These are phyloP conservation scores for Zenarchopterus dispar DNA, from an alignment of 2,797 vertebrate genomes.

Conservation along the genomic window DNA sequence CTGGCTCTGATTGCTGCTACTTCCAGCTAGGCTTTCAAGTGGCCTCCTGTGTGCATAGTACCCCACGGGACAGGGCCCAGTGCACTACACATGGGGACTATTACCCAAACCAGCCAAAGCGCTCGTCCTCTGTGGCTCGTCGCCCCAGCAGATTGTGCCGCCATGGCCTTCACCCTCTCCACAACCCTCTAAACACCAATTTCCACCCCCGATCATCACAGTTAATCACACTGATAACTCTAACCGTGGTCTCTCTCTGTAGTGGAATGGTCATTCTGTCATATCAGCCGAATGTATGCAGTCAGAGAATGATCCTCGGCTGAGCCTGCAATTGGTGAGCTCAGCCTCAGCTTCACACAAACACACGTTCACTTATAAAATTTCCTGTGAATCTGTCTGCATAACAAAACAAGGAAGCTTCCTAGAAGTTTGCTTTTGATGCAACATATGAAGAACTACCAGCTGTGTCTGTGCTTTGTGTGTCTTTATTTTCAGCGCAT, in stretches of 20 bases:
- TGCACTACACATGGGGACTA: conserved; percentile 82
- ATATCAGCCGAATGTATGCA: conserved; percentile 48
- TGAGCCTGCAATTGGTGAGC: conserved; percentile 48
- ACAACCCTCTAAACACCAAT: conserved; percentile 74
- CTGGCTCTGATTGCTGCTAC: conserved; percentile 82
- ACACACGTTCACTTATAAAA: conserved; percentile 50
- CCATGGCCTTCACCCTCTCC: conserved; percentile 68
- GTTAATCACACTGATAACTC: conserved; percentile 77
- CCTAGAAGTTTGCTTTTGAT: conserved; percentile 15
- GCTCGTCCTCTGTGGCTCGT: conserved; percentile 43
- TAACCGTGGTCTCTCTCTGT: conserved; percentile 60
- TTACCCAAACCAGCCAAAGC: conserved; percentile 70
- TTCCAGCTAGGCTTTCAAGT: conserved; percentile 84
- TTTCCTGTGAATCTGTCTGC: conserved; percentile 23
- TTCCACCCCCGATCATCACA: conserved; percentile 77
- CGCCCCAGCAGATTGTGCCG: conserved; percentile 65
- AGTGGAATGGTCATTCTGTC: conserved; percentile 72
- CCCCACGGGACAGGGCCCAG: conserved; percentile 76
- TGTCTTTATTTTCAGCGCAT: conserved; percentile 43
- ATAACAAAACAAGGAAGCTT: conserved; percentile 29
- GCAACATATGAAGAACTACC: conserved; percentile 6
- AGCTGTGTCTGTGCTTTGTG: conserved; percentile 32
- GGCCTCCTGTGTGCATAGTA: conserved; percentile 77
- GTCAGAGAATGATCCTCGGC: conserved; percentile 39
- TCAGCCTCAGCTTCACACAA: conserved; percentile 34